Evolutionary conservation across 2,888 invertebrate species (phyloP), one percentile per base, ranked within the genome.

Genomic region (Drosophila algonquin): DNA sequence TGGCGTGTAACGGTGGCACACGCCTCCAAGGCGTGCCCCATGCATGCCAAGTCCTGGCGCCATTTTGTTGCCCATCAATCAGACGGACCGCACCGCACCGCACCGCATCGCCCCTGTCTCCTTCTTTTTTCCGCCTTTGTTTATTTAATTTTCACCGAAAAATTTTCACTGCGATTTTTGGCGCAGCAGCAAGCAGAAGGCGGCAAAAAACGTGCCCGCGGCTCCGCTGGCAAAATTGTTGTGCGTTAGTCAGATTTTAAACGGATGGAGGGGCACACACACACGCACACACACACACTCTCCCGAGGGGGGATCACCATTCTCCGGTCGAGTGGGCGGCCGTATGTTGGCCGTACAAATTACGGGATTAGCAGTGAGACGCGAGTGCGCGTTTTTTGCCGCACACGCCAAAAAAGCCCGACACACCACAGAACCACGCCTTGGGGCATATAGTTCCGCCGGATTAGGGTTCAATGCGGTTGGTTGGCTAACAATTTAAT

Each of bases 201-300:
- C 60, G 24, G 63, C 69, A 73, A 85, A 86, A 85, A 85, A 87
- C 56, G 67, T 63, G 87, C 89, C 77, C 30, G 79, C 74, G 85
- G 90, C 63, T 63, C 77, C 80, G 40, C n/a, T 80, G 76, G 70
- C 79, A 73, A 83, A 87, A 82, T 88, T 89, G 75, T 77, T 86
- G 76, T 83, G 81, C 81, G 77, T 81, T 88, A 88, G 89, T 87
- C 87, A 82, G 85, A 87, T 85, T 86, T 85, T 73, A 84, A 87
- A 75, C 77, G 80, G 62, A 58, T 52, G 35, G 14, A 44, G 32
- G 9, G 48, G 54, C 24, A 56, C 63, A 62, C 48, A 55, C 55
- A 58, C 48, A 59, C 40, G 52, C 55, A 53, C 58, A 48, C 57
- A 32, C 10, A 62, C 21, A 45, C 21, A 14, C 27, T 27, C 35